Percentiles rank a stretch among this genome's conserved stretches.
Evolutionary conservation across 2,113 vertebrate genomes (phyloP).

Genomic region (Dryoscopus gambensis): DNA sequence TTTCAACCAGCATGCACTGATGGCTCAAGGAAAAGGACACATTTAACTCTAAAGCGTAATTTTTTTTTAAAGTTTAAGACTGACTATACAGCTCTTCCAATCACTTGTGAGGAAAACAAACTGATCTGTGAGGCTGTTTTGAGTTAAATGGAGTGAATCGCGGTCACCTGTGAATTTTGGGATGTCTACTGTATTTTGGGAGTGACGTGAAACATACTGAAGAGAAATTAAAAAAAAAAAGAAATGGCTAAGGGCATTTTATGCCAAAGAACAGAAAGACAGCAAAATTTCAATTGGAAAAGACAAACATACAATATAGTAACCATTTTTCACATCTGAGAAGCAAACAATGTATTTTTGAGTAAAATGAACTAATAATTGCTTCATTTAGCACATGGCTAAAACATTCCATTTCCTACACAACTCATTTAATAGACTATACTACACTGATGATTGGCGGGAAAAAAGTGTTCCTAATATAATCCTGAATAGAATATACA

Average conservation of each 20-base stretch:
- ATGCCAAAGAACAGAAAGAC: neutral
- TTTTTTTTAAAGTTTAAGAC: neutral
- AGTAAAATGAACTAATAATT: neutral
- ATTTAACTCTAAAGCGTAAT: neutral
- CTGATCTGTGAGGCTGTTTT: neutral
- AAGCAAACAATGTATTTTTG: neutral
- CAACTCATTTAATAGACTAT: neutral
- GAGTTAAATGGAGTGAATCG: neutral
- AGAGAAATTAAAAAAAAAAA: neutral
- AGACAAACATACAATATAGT: neutral
- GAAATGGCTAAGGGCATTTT: neutral
- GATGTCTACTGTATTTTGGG: neutral
- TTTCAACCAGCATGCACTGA: neutral
- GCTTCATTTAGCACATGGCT: neutral
- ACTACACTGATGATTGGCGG: neutral
- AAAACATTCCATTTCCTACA: neutral
- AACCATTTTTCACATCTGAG: neutral
- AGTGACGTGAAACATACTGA: accelerated
- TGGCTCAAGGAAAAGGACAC: neutral
- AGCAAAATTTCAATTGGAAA: neutral
- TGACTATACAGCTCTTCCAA: neutral
- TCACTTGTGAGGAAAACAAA: neutral
- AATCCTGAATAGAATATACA: neutral
- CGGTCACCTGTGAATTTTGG: neutral
- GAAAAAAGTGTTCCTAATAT: neutral